Evolutionary conservation across 1,140 invertebrate species (phyloP).

Genomic region (Pogonognathellus flavescens): DNA sequence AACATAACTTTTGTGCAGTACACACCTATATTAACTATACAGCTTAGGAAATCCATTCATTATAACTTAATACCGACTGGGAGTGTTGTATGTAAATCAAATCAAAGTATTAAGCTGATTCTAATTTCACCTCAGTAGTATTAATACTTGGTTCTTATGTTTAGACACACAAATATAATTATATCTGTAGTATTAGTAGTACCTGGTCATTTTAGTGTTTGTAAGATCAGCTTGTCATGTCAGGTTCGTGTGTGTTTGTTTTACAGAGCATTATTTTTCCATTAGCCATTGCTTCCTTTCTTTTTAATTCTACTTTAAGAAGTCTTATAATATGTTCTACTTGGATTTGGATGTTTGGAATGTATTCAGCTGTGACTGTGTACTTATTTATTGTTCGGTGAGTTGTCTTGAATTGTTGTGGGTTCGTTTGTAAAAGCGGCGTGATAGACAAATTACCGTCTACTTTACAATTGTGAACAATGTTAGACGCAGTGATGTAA

Average conservation of each 20-base stretch:
- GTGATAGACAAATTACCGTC: not conserved
- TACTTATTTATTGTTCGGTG: not conserved
- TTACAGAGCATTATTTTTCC: not conserved
- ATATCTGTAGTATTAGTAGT: too few relatives aligned
- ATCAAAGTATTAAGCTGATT: not conserved
- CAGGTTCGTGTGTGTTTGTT: slow-evolving; percentile 9
- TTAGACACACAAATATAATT: too few relatives aligned
- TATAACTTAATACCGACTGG: not conserved
- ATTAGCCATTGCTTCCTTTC: not conserved
- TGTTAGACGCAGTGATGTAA: not conserved
- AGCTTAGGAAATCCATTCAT: too few relatives aligned
- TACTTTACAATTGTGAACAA: not conserved
- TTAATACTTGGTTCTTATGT: too few relatives aligned
- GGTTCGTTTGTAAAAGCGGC: not conserved
- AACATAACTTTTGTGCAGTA: too few relatives aligned
- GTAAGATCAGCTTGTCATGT: slow-evolving; percentile 15
- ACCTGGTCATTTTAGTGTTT: too few relatives aligned
- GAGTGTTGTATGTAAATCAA: slow-evolving; percentile 6
- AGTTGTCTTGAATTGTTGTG: not conserved
- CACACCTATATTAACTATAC: too few relatives aligned
- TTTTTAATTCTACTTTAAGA: too few relatives aligned
- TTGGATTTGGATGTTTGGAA: not conserved
- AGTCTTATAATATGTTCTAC: too few relatives aligned
- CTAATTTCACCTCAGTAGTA: too few relatives aligned
- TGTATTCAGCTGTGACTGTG: slow-evolving; percentile 27